Evolutionary conservation across 2,797 vertebrate species (phyloP).

Genomic region (Ctenochaetus hawaiiensis): DNA sequence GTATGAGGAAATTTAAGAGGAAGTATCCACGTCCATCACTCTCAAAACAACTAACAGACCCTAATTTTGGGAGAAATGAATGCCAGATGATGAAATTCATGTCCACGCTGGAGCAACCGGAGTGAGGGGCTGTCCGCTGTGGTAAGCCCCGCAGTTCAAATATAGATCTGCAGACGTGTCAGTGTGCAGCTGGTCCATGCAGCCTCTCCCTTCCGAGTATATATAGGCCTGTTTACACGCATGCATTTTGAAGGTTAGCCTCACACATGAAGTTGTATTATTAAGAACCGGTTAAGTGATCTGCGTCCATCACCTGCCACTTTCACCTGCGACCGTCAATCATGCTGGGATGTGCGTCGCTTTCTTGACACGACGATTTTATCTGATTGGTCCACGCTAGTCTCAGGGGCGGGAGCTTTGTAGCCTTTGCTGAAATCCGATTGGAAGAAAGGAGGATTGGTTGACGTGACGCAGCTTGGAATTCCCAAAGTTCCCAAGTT

Average conservation of each 20-base stretch:
- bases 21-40: constrained; percentile 11
- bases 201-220: constrained; percentile 62
- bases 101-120: constrained; percentile 58
- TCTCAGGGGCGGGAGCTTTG: constrained; percentile 55
- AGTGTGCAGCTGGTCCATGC: constrained; percentile 71
- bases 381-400: constrained; percentile 68
- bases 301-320: constrained; percentile 67
- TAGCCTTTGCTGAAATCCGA: constrained; percentile 49
- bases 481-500: constrained; percentile 87
- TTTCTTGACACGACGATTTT: constrained; percentile 60
- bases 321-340: constrained; percentile 84
- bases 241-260: constrained; percentile 40
- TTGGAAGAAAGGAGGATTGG: constrained; percentile 64
- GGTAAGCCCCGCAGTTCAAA: constrained; percentile 83
- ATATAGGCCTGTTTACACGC: constrained; percentile 37
- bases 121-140: constrained; percentile 64
- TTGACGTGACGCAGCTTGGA: constrained; percentile 80
- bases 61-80: constrained; percentile 49
- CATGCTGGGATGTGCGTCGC: constrained; percentile 56
- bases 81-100: constrained; percentile 67
- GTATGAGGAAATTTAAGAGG: not conserved
- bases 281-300: constrained; percentile 44
- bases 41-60: constrained; percentile 27
- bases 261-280: constrained; percentile 67
- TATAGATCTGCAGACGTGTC: constrained; percentile 86